These are phyloP conservation scores for Squalus acanthias DNA, from an alignment of 2,797 vertebrate genomes.

Conservation along the genomic window DNA sequence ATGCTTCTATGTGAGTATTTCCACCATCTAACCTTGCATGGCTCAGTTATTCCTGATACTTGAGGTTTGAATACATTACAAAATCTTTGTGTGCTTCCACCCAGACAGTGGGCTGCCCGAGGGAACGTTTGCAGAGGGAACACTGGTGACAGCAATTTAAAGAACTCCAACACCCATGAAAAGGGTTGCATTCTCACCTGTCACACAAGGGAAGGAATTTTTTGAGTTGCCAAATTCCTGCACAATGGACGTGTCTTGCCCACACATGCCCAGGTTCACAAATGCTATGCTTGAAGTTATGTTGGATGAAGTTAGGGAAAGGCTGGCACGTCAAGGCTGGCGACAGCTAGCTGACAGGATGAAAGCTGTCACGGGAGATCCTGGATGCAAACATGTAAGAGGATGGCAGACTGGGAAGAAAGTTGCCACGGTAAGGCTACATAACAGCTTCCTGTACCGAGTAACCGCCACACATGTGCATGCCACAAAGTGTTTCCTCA, in stretches of 20 bases:
- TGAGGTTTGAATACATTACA: not conserved
- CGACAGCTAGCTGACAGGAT: not conserved
- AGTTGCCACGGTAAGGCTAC: not conserved
- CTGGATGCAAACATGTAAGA: not conserved
- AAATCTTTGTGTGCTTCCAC: not conserved
- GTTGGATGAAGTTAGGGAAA: not conserved
- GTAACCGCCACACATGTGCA: not conserved
- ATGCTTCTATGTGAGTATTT: not conserved
- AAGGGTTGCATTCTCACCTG: not conserved
- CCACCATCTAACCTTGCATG: too few relatives aligned
- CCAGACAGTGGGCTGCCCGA: not conserved
- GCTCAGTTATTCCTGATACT: not conserved
- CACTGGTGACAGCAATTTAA: not conserved
- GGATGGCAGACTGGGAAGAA: not conserved
- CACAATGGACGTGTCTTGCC: not conserved
- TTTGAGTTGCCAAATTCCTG: not conserved
- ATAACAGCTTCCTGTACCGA: not conserved
- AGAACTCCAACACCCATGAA: not conserved
- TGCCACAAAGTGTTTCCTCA: not conserved
- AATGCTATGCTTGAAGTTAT: not conserved
- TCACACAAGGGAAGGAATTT: not conserved
- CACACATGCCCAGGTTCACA: not conserved
- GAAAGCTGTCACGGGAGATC: not conserved
- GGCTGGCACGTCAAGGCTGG: not conserved
- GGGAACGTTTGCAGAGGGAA: not conserved